Conservation (phyloP, 2,113 vertebrate species). For the Mustelus asterias region DNA sequence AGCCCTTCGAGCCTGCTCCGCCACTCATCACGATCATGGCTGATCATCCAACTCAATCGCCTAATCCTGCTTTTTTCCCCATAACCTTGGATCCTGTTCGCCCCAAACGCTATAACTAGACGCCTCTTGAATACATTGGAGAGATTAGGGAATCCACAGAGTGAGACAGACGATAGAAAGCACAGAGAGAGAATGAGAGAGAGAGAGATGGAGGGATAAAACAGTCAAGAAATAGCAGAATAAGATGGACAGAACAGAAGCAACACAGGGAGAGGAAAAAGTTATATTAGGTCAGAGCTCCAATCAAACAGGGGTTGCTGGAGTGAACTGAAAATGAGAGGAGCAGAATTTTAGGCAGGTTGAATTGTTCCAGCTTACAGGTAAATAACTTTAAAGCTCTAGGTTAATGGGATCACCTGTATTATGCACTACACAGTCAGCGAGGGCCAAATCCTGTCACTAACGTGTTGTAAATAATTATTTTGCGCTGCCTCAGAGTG, state of each 20-base stretch:
- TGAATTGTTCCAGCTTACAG: background rate
- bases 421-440: background rate
- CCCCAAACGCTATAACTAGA: no score
- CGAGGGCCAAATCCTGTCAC: constrained; percentile 4
- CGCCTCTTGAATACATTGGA: no score
- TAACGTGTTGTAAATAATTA: constrained; percentile 6
- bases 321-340: background rate
- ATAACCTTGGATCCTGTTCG: no score
- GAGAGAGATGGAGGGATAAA: background rate
- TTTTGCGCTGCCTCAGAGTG: background rate
- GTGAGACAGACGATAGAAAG: background rate
- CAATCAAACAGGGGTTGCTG: background rate
- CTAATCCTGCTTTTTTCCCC: no score
- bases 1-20: no score
- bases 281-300: background rate
- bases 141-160: background rate
- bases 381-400: background rate
- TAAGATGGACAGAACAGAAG: background rate
- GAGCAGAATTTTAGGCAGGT: background rate
- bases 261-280: background rate
- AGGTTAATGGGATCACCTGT: background rate
- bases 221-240: background rate
- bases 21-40: no score
- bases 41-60: no score
- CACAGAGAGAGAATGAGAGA: background rate